A percentile compares a stretch with the other conserved stretches of the same genome.
Conservation (phyloP, 2,797 vertebrate genomes). For the Melanotaenia parkinsoni region DNA sequence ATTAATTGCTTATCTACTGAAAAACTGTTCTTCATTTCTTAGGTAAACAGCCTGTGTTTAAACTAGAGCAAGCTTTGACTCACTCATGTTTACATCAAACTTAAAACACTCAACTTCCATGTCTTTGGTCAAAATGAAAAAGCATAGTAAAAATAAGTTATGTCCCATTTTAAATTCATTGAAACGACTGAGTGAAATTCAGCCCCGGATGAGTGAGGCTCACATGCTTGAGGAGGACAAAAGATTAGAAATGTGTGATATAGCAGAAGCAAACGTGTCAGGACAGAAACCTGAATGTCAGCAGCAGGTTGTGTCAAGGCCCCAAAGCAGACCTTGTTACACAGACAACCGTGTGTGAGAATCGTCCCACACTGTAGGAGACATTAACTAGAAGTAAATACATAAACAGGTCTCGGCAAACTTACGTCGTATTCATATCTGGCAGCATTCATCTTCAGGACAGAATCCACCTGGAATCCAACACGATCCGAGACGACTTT, state of each 20-base stretch:
- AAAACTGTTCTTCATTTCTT: no score
- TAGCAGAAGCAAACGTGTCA: neutral
- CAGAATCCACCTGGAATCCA: slow-evolving; percentile 1
- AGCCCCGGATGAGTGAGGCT: no score
- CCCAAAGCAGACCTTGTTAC: neutral
- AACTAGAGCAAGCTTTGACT: no score
- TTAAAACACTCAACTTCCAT: no score
- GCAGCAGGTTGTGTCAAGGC: neutral
- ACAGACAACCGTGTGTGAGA: neutral
- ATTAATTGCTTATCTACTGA: no score
- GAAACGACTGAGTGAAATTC: no score
- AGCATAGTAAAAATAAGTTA: no score
- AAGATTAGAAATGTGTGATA: neutral
- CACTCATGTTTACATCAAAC: no score
- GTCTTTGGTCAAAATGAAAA: no score
- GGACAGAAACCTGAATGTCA: neutral
- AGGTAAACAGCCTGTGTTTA: no score
- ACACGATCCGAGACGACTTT: neutral
- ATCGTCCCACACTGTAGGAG: neutral
- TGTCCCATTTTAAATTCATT: no score
- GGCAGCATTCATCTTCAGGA: slow-evolving; percentile 56
- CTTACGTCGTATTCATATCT: slow-evolving; percentile 69
- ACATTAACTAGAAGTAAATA: neutral
- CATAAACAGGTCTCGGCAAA: neutral
- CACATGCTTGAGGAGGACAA: neutral